A percentile compares a stretch with the other conserved stretches of the same genome.
Evolutionary conservation across 1,140 invertebrate species (phyloP).

Genomic region (Drosophila sturtevanti): DNA sequence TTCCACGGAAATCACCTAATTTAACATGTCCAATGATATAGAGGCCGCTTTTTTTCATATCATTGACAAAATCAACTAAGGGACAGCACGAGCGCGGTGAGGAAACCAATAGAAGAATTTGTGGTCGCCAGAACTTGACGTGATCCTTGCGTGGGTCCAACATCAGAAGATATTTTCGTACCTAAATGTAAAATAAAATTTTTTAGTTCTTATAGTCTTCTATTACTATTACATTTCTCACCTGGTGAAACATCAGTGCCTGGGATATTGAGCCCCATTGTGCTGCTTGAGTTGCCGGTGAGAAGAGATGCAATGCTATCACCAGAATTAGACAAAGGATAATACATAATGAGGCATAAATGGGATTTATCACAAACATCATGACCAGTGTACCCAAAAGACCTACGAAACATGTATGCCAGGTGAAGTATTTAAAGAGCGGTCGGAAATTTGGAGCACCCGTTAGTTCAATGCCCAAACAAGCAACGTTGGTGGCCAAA

Average conservation of each 20-base stretch:
- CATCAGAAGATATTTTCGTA: constrained; percentile 97
- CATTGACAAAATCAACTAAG: constrained; percentile 98
- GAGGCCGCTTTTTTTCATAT: constrained; percentile 98
- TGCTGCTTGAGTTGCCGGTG: constrained; percentile 90
- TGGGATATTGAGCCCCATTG: constrained; percentile 99
- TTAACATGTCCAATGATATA: constrained; percentile 97
- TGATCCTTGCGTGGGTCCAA: constrained; percentile 98
- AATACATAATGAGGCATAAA: constrained; percentile 94
- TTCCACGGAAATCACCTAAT: constrained; percentile 85
- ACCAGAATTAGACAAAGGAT: constrained; percentile 93
- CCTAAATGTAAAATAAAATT: constrained; percentile 69
- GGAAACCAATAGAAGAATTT: constrained; percentile 96
- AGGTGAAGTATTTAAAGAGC: constrained; percentile 98
- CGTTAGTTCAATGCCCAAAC: constrained; percentile 95
- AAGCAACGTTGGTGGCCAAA: constrained; percentile 97
- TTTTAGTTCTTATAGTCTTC: constrained; percentile 75
- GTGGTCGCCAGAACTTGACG: constrained; percentile 99
- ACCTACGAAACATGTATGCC: constrained; percentile 95
- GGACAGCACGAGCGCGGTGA: constrained; percentile 95
- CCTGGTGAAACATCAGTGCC: constrained; percentile 99
- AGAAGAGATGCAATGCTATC: constrained; percentile 95
- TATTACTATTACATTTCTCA: constrained; percentile 20
- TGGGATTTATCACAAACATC: constrained; percentile 97
- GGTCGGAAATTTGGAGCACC: constrained; percentile 99
- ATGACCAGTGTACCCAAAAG: constrained; percentile 94